Evolutionary conservation across 2,113 vertebrate genomes (phyloP).

Genomic region (Brachyistius frenatus): DNA sequence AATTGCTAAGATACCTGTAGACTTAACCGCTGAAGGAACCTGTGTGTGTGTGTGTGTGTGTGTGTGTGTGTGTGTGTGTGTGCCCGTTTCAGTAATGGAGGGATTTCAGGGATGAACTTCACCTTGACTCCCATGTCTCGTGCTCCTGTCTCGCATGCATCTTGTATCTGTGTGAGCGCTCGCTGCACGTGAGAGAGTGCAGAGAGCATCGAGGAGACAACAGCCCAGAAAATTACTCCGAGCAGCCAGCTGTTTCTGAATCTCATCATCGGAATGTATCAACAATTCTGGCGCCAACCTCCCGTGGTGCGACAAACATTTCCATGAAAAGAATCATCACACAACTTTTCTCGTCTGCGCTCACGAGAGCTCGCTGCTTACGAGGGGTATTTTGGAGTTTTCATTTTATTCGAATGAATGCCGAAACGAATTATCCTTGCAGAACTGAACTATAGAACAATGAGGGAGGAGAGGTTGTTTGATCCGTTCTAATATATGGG

Average conservation of each 20-base stretch:
- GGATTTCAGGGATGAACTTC: conserved; percentile 61
- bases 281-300: conserved; percentile 51
- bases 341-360: conserved; percentile 25
- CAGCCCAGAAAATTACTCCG: conserved; percentile 50
- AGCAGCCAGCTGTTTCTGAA: conserved; percentile 68
- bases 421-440: conserved; percentile 42
- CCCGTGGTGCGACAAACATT: conserved; percentile 34
- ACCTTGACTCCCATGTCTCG: conserved; percentile 66
- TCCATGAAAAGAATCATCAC: conserved; percentile 65
- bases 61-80: conserved; percentile 28
- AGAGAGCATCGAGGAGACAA: conserved; percentile 35
- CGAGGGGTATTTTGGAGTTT: conserved; percentile 56
- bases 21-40: conserved; percentile 74
- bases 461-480: conserved; percentile 55
- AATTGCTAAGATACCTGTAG: conserved; percentile 78
- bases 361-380: conserved; percentile 18
- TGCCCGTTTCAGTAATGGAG: conserved; percentile 43
- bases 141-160: background rate
- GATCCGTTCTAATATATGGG: conserved; percentile 69
- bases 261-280: conserved; percentile 61
- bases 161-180: conserved; percentile 20
- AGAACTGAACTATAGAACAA: conserved; percentile 36
- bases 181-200: background rate
- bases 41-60: conserved; percentile 24
- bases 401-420: conserved; percentile 58